Evolutionary conservation across 2,113 vertebrate genomes (phyloP).

Genomic region (Muscicapa adusta): DNA sequence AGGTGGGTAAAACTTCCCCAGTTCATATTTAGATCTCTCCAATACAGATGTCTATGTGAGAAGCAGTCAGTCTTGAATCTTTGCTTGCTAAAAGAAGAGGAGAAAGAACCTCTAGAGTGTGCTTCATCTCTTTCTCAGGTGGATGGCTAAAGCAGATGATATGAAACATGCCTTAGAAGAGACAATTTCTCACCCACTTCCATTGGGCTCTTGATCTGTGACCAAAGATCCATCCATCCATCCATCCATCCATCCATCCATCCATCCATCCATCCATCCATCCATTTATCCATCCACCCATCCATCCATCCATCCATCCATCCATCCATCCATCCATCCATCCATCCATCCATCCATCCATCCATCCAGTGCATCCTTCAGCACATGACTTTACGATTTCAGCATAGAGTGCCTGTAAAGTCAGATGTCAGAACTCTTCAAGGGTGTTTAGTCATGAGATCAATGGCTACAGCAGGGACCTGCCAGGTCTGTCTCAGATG

Average conservation of each 20-base stretch:
- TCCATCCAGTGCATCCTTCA: background rate
- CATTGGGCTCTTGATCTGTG: background rate
- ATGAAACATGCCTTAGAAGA: background rate
- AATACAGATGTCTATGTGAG: background rate
- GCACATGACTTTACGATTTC: background rate
- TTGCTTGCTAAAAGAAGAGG: background rate
- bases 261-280: background rate
- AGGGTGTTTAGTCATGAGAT: background rate
- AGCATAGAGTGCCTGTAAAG: background rate
- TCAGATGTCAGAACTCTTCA: background rate
- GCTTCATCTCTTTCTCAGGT: background rate
- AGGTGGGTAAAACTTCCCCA: background rate
- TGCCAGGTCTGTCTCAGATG: background rate
- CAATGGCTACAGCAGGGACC: background rate
- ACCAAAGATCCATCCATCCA: background rate
- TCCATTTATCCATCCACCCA: background rate
- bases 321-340: background rate
- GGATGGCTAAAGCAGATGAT: background rate
- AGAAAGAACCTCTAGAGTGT: background rate
- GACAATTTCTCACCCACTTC: background rate
- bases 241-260: background rate
- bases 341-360: background rate
- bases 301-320: too few species aligned
- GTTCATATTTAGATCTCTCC: background rate
- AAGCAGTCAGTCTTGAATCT: background rate